phyloP scores from a whole-genome alignment of 2,797 vertebrate genomes.

The Sorex maritimensis region DNA sequence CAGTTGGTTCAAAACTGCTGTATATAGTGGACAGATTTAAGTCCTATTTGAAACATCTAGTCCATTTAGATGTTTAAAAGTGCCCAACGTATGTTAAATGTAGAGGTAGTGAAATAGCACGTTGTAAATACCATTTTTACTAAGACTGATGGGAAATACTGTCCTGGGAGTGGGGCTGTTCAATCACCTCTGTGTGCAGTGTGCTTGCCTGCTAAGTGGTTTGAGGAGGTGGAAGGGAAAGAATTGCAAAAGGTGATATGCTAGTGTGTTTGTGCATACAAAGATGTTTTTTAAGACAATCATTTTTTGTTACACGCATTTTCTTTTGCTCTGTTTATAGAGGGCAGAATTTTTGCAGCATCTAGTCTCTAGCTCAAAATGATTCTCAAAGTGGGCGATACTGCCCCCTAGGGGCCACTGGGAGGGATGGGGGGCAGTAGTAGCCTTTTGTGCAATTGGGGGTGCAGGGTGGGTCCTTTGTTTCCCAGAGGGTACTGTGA shows the following conservation, averaged over 20 bases:
- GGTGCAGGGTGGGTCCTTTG: too few relatives aligned
- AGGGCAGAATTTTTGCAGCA: constrained; percentile 58
- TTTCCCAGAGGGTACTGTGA: too few relatives aligned
- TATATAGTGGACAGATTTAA: constrained; percentile 59
- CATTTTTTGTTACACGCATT: constrained; percentile 51
- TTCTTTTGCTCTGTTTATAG: constrained; percentile 71
- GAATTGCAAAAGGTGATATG: neutral
- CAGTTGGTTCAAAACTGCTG: constrained; percentile 44
- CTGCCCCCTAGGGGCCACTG: too few relatives aligned
- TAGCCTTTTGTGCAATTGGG: too few relatives aligned
- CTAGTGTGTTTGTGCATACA: neutral
- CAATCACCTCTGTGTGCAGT: neutral
- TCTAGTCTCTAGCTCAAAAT: constrained; percentile 51
- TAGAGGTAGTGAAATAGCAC: constrained; percentile 66
- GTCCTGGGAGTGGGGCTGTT: constrained; percentile 26
- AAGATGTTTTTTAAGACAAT: constrained; percentile 17
- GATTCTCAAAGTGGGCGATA: too few relatives aligned
- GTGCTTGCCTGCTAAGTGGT: neutral
- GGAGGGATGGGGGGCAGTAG: too few relatives aligned
- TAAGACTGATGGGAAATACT: constrained; percentile 55
- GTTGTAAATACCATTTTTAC: constrained; percentile 68
- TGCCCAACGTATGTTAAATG: constrained; percentile 40
- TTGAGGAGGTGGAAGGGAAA: constrained; percentile 42
- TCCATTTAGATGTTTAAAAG: constrained; percentile 41
- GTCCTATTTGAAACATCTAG: constrained; percentile 58